These are phyloP conservation scores for Platypus cylindrus DNA, from an alignment of 2,888 invertebrate genomes.

Conservation along the genomic window DNA sequence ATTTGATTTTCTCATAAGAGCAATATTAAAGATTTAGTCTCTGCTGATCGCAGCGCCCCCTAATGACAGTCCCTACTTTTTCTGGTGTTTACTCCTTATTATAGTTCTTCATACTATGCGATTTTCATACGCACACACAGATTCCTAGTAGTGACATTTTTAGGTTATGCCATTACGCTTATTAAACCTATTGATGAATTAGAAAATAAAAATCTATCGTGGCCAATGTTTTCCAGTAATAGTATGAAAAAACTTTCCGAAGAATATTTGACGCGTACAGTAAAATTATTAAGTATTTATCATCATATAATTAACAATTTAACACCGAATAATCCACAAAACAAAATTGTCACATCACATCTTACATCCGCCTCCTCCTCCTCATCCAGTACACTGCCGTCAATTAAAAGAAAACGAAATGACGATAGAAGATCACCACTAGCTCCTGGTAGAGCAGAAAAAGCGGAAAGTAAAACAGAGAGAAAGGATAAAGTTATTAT, in stretches of 20 bases:
- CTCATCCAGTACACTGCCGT: slow-evolving; percentile 35
- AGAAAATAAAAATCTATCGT: slow-evolving; percentile 19
- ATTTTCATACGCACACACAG: no score
- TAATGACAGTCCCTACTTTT: no score
- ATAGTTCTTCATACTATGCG: no score
- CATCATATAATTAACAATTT: slow-evolving; percentile 64
- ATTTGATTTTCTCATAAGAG: no score
- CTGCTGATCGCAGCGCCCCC: no score
- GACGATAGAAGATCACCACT: slow-evolving; percentile 26
- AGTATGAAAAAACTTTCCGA: slow-evolving; percentile 45
- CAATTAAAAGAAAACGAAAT: slow-evolving; percentile 34
- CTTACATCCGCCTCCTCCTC: no score
- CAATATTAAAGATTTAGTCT: no score
- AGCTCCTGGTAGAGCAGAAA: slow-evolving; percentile 5
- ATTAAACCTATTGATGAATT: slow-evolving; percentile 15
- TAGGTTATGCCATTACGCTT: slow-evolving; percentile 21
- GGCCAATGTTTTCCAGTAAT: slow-evolving; percentile 34
- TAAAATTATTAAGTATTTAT: slow-evolving; percentile 60
- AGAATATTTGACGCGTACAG: slow-evolving; percentile 50
- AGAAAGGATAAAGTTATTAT: slow-evolving; percentile 27
- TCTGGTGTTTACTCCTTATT: no score
- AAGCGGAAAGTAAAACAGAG: slow-evolving; percentile 27
- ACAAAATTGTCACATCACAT: slow-evolving; percentile 46
- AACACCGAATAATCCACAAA: slow-evolving; percentile 38
- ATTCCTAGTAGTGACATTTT: slow-evolving; percentile 3